A percentile compares a stretch with the other conserved stretches of the same genome.
phyloP scores from a whole-genome alignment of 2,888 invertebrate species.

The Disparrhopalites patrizii region DNA sequence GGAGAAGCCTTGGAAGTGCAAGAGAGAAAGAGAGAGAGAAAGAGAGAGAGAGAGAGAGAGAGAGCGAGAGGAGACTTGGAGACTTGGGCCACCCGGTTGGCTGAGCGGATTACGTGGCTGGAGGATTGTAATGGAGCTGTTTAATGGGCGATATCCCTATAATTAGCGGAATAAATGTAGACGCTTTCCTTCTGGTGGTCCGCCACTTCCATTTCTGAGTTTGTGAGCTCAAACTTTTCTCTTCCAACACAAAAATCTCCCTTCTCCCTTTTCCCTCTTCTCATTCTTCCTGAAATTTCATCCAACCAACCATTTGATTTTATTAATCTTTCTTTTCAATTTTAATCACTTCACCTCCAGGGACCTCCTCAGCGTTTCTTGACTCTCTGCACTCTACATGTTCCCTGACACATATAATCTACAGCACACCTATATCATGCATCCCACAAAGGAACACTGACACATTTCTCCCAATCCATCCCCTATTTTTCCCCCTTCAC shows the following conservation, averaged over 20 bases:
- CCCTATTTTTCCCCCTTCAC: neutral
- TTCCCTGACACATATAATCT: neutral
- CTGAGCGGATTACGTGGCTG: constrained; percentile 14
- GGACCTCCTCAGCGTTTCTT: neutral
- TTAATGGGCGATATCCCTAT: constrained; percentile 25
- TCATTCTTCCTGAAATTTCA: neutral
- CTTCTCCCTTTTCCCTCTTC: neutral
- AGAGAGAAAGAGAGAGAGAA: neutral
- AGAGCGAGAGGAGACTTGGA: neutral
- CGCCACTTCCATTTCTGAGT: neutral
- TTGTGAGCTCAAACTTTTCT: neutral
- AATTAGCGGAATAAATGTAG: constrained; percentile 20
- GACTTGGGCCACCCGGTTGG: constrained; percentile 3
- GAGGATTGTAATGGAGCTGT: constrained; percentile 21
- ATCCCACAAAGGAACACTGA: no score
- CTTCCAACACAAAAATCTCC: no score
- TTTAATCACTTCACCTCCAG: constrained; percentile 5
- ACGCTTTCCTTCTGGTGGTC: constrained; percentile 24
- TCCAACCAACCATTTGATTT: constrained; percentile 2
- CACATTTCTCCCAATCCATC: neutral
- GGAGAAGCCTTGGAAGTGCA: neutral
- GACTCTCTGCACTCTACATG: neutral
- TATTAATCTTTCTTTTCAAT: constrained; percentile 10
- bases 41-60: neutral
- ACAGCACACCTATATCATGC: no score